Evolutionary conservation across 2,113 vertebrate genomes (phyloP).

Genomic region (Nipponia nippon): DNA sequence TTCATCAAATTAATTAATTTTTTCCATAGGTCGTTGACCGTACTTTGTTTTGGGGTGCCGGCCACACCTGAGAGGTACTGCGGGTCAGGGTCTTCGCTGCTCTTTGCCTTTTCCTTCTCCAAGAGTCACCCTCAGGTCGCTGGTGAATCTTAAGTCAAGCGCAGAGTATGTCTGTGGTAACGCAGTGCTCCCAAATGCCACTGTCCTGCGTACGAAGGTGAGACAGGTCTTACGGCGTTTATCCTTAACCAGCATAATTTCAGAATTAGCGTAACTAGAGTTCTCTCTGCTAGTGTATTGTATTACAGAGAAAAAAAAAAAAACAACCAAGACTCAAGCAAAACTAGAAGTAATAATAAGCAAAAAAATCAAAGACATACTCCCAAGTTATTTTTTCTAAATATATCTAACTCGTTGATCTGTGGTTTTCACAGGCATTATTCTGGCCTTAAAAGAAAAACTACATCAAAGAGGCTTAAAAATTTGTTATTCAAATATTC

Average conservation of each 20-base stretch:
- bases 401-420: neutral
- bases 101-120: neutral
- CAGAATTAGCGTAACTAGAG: neutral
- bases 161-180: rapidly evolving
- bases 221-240: neutral
- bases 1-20: neutral
- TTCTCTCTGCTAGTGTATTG: neutral
- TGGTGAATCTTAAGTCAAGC: neutral
- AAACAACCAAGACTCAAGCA: neutral
- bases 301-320: neutral
- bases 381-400: neutral
- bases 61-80: rapidly evolving
- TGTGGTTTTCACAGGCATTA: neutral
- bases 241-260: too few relatives aligned
- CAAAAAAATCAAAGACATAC: neutral
- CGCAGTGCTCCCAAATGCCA: neutral
- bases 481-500: neutral
- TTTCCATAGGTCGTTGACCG: rapidly evolving
- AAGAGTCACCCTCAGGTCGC: rapidly evolving
- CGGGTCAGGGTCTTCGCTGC: rapidly evolving
- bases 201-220: rapidly evolving
- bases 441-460: neutral
- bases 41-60: rapidly evolving
- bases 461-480: neutral
- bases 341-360: neutral